These are phyloP conservation scores for Neolamprologus cancellatus DNA, from an alignment of 2,113 vertebrate species.

Conservation along the genomic window DNA sequence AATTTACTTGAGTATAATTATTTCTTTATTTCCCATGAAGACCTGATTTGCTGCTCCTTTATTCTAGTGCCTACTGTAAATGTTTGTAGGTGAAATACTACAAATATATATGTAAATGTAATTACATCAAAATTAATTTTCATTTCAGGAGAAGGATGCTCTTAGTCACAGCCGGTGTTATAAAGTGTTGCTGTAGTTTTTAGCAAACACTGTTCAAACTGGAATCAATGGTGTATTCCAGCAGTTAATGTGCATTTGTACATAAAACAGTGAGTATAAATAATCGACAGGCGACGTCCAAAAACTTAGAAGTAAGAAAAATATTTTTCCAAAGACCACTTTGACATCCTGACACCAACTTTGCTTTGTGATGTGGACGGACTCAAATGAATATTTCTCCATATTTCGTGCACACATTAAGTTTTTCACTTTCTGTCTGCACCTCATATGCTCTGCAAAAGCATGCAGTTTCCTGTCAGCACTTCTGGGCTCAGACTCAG, in stretches of 20 bases:
- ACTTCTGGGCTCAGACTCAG: neutral
- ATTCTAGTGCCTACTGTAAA: neutral
- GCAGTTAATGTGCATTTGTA: neutral
- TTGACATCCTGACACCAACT: neutral
- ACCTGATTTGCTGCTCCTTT: neutral
- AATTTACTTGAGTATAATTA: neutral
- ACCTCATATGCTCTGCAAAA: neutral
- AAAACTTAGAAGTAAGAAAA: neutral
- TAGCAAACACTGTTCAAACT: neutral
- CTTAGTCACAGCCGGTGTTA: fast-evolving
- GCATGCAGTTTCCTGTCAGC: neutral
- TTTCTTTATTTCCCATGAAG: fast-evolving
- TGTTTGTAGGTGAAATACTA: neutral
- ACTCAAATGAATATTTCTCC: neutral
- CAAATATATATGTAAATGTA: neutral
- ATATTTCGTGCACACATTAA: neutral
- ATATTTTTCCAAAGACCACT: neutral
- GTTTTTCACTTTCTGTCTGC: neutral
- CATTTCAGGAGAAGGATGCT: neutral
- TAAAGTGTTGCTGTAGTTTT: neutral
- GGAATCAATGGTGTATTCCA: neutral
- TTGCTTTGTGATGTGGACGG: neutral
- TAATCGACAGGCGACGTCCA: neutral
- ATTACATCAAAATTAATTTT: neutral
- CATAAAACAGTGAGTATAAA: neutral